A percentile compares a stretch with the other conserved stretches of the same genome.
Evolutionary conservation across 92 coral and sea anemone genomes (phyloP).

Genomic region (Galaxea fascicularis): DNA sequence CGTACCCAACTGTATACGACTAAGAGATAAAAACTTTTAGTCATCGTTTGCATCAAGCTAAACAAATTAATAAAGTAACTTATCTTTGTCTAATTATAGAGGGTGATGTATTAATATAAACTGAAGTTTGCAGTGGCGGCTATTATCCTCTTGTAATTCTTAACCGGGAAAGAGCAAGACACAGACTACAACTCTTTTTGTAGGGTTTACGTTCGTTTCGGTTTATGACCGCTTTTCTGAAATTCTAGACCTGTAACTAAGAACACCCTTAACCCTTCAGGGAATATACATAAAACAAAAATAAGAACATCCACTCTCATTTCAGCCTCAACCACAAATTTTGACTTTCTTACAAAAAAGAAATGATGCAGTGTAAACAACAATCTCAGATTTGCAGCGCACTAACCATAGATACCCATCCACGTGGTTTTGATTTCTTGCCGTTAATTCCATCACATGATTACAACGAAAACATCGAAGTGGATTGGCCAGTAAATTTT

Average conservation of each 20-base stretch:
- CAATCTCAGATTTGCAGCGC: background rate
- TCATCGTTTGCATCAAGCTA: too few relatives aligned
- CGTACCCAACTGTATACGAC: too few relatives aligned
- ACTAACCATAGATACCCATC: conserved; percentile 35
- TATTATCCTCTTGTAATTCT: too few relatives aligned
- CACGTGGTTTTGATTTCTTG: conserved; percentile 20
- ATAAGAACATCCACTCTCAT: background rate
- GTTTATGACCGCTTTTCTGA: too few relatives aligned
- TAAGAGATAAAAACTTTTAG: too few relatives aligned
- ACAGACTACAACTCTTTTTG: too few relatives aligned
- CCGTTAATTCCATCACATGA: conserved; percentile 15
- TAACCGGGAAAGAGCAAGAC: too few relatives aligned
- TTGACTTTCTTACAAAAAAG: background rate
- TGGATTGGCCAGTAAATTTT: conserved; percentile 12
- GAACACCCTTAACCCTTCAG: background rate
- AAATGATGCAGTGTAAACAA: background rate
- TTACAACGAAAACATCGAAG: conserved; percentile 17
- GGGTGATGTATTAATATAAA: background rate
- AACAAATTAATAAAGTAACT: too few relatives aligned
- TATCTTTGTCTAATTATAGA: background rate
- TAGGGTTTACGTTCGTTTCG: too few relatives aligned
- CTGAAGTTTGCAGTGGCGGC: background rate
- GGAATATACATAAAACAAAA: background rate
- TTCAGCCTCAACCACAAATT: background rate
- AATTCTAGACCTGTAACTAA: too few relatives aligned